phyloP scores from a whole-genome alignment of 2,888 invertebrate genomes.

The Phrixothrix hirtus region DNA sequence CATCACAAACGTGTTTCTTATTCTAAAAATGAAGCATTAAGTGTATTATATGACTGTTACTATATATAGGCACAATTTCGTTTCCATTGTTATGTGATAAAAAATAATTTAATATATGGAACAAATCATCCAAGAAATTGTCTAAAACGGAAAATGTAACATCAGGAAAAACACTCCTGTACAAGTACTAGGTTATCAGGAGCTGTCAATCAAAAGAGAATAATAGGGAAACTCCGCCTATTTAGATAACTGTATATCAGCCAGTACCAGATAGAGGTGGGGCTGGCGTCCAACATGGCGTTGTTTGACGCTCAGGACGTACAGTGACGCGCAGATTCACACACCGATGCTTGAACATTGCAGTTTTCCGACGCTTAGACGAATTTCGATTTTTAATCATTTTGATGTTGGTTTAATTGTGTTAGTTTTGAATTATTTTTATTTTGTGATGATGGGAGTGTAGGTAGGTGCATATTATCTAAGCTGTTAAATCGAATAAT shows the following conservation, averaged over 20 bases:
- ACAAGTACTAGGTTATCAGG: slow-evolving; percentile 41
- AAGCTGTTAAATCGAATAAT: too few species aligned
- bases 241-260: slow-evolving; percentile 36
- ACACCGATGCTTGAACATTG: slow-evolving; percentile 21
- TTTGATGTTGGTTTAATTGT: not conserved
- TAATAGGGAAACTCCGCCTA: slow-evolving; percentile 37
- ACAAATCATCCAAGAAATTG: slow-evolving; percentile 39
- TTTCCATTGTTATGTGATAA: not conserved
- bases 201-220: slow-evolving; percentile 50
- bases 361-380: slow-evolving; percentile 25
- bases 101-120: slow-evolving; percentile 33
- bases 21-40: too few species aligned
- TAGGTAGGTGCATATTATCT: slow-evolving; percentile 5
- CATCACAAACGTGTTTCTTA: too few species aligned
- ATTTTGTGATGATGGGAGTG: slow-evolving; percentile 5
- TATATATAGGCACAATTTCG: too few species aligned
- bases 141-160: slow-evolving; percentile 26
- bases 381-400: slow-evolving; percentile 5
- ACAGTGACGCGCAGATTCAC: slow-evolving; percentile 30
- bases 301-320: slow-evolving; percentile 29
- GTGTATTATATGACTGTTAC: too few species aligned
- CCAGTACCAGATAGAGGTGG: slow-evolving; percentile 42
- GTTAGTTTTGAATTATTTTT: slow-evolving; percentile 1
- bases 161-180: slow-evolving; percentile 24
- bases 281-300: slow-evolving; percentile 53